Percentiles rank a stretch among this genome's conserved stretches.
Evolutionary conservation across 2,888 invertebrate genomes (phyloP).

Genomic region (Alcis repandata): DNA sequence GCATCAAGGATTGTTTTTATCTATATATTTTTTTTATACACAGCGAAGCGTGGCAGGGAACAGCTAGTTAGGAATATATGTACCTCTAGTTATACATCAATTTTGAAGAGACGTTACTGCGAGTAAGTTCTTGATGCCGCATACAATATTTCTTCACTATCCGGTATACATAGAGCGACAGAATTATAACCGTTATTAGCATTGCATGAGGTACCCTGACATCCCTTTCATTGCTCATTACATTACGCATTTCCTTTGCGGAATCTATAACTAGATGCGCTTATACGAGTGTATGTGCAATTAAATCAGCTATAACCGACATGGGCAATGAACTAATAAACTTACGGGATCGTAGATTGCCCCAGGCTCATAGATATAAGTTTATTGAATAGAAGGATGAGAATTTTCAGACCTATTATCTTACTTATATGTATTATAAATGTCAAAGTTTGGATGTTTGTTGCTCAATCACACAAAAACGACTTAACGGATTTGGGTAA

Average conservation of each 20-base stretch:
- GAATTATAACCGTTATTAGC: too few relatives aligned
- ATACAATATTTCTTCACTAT: not conserved
- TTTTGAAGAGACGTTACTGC: too few relatives aligned
- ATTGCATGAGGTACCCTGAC: not conserved
- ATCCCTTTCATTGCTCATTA: conserved; percentile 41
- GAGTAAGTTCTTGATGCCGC: not conserved
- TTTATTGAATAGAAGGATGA: not conserved
- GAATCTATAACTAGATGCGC: conserved; percentile 32
- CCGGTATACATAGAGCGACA: too few relatives aligned
- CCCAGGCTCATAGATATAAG: not conserved
- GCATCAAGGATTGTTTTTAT: too few relatives aligned
- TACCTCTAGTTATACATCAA: too few relatives aligned
- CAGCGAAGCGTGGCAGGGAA: too few relatives aligned
- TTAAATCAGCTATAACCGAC: conserved; percentile 36
- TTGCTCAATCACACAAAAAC: too few relatives aligned
- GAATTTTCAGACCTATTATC: not conserved
- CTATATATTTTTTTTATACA: too few relatives aligned
- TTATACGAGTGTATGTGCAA: conserved; percentile 9
- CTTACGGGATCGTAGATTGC: conserved; percentile 5
- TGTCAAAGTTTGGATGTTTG: too few relatives aligned
- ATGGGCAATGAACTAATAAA: conserved; percentile 39
- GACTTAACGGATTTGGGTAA: too few relatives aligned
- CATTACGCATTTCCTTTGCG: conserved; percentile 49
- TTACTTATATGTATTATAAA: too few relatives aligned
- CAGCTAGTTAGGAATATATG: too few relatives aligned